Evolutionary conservation across 2,888 invertebrate genomes (phyloP), one percentile per base, ranked within the genome.

Genomic region (Andrena flavipes): DNA sequence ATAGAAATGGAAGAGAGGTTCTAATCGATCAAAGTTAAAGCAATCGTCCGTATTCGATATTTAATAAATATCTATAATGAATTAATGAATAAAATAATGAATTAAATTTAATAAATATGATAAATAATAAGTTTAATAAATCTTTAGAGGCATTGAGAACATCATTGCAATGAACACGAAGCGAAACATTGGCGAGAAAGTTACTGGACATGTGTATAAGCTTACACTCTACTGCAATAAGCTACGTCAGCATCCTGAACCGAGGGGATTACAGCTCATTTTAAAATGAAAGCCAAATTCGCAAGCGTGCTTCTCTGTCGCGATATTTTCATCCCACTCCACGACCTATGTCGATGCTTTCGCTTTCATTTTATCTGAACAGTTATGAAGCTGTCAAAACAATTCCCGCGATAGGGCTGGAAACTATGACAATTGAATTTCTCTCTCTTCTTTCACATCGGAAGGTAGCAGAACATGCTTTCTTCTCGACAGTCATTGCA

Each of bases 161-260:
- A 20, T 67, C 70, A 71, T 68, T 48, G 49, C 76, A 49, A 64
- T 60, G 68, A 20, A 62, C 59, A 48, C 59, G 63, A 68, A 76
- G 70, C 70, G 71, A 68, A 76, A 84, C 82, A 80, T 75, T 80
- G 68, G 77, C 75, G 82, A 85, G 80, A 83, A 85, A 73, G 63
- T 73, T 75, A 67, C 72, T 84, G 85, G 88, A 85, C 84, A 82
- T 85, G 79, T 80, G 78, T 70, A 78, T 63, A 76, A 86, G 74
- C 87, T 89, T 87, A 85, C 83, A 81, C 75, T 82, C 69, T 75
- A 64, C 82, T 84, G 84, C 63, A 84, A 87, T 89, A 89, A 82
- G 76, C 68, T 79, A 76, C 82, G 65, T 74, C 68, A 75, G 79
- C 79, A 79, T 65, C 63, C 74, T 71, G 82, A 73, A 82, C 79